Percentiles rank a stretch among this genome's conserved stretches.
Evolutionary conservation across 1,140 invertebrate species (phyloP).

Genomic region (Drosophila aff.): DNA sequence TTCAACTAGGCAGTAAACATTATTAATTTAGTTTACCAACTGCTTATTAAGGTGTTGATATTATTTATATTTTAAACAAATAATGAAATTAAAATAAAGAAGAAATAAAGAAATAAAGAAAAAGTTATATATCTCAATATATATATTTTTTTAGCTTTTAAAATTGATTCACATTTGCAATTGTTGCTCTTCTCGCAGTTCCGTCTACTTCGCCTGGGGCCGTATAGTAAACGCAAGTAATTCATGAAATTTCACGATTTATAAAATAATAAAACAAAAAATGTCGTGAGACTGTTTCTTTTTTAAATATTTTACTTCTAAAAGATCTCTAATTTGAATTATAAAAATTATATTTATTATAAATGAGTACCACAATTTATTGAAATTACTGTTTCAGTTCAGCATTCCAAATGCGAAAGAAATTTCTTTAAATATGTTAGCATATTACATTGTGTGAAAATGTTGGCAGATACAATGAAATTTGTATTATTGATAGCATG

Average conservation of each 20-base stretch:
- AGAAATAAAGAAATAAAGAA: no score
- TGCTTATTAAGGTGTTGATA: accelerated
- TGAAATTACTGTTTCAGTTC: constrained; percentile 14
- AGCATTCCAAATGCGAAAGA: neutral
- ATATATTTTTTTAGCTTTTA: neutral
- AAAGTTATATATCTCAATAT: no score
- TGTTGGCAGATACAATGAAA: constrained; percentile 34
- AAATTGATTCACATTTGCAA: neutral
- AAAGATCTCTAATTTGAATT: neutral
- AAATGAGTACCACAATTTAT: neutral
- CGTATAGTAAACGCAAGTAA: neutral
- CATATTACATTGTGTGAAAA: constrained; percentile 17
- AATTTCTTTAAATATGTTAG: neutral
- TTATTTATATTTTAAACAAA: neutral
- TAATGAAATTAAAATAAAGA: neutral
- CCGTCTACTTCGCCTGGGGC: neutral
- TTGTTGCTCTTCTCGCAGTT: neutral
- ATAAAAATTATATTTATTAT: neutral
- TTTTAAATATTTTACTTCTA: neutral
- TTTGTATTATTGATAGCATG: constrained; percentile 78
- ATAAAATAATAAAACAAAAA: neutral
- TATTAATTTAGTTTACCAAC: neutral
- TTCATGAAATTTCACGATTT: neutral
- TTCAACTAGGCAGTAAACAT: neutral
- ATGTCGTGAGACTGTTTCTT: neutral